These are phyloP conservation scores for Trinectes maculatus DNA, from an alignment of 2,113 vertebrate species.

Conservation along the genomic window DNA sequence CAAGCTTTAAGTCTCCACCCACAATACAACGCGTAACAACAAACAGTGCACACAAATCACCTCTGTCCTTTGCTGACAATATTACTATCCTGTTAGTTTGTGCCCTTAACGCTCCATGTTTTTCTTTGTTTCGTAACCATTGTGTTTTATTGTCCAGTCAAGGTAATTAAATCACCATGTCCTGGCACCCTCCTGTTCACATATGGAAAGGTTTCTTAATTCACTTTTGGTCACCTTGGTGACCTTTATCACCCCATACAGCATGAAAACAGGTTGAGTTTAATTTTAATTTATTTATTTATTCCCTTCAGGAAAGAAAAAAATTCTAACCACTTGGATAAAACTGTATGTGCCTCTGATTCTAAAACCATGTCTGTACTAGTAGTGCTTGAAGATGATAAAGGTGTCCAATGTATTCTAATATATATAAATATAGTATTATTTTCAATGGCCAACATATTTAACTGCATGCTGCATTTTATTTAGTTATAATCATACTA, in stretches of 20 bases:
- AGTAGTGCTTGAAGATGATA: conserved; percentile 60
- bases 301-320: conserved; percentile 65
- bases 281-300: conserved; percentile 74
- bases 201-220: conserved; percentile 16
- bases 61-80: conserved; percentile 43
- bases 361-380: conserved; percentile 71
- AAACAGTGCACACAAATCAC: conserved; percentile 47
- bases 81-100: conserved; percentile 44
- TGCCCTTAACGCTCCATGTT: conserved; percentile 29
- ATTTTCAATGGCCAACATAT: conserved; percentile 57
- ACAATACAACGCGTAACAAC: conserved; percentile 32
- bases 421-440: conserved; percentile 43
- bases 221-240: conserved; percentile 36
- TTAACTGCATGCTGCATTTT: conserved; percentile 68
- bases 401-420: conserved; percentile 60
- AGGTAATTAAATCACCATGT: conserved; percentile 27
- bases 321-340: conserved; percentile 53
- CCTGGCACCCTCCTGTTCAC: background rate
- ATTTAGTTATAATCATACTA: conserved; percentile 37
- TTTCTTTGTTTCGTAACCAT: conserved; percentile 22
- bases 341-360: conserved; percentile 77
- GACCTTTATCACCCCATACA: conserved; percentile 39
- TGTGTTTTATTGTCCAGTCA: conserved; percentile 35
- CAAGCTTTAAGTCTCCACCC: conserved; percentile 37
- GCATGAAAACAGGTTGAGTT: conserved; percentile 56